A percentile compares a stretch with the other conserved stretches of the same genome.
These are phyloP conservation scores for Iphiclides podalirius DNA, from an alignment of 2,888 invertebrate genomes.

Conservation along the genomic window DNA sequence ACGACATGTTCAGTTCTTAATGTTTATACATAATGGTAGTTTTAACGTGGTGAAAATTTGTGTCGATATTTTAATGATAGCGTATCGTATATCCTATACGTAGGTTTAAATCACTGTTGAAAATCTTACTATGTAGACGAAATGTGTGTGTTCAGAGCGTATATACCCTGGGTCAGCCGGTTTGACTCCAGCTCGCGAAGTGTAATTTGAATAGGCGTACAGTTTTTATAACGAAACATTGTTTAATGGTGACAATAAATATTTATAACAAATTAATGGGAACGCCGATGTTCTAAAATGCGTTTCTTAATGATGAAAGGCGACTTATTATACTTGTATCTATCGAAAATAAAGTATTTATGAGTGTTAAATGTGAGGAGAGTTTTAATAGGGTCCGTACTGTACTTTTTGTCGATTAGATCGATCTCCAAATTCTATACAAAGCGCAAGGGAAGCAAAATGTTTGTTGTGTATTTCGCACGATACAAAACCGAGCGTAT, in stretches of 20 bases:
- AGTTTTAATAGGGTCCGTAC: no score
- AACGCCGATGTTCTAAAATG: slow-evolving; percentile 36
- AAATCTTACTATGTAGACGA: slow-evolving; percentile 39
- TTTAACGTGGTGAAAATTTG: slow-evolving; percentile 41
- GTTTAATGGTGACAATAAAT: slow-evolving; percentile 53
- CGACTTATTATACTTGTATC: not conserved
- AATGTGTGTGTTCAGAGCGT: slow-evolving; percentile 69
- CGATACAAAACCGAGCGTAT: slow-evolving; percentile 17
- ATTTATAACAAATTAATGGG: slow-evolving; percentile 43
- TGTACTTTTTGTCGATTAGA: no score
- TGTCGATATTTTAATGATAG: slow-evolving; percentile 42
- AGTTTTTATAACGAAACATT: slow-evolving; percentile 26
- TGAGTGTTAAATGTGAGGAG: slow-evolving; percentile 1
- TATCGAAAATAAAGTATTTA: slow-evolving; percentile 6
- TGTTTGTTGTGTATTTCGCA: not conserved
- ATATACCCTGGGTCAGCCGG: slow-evolving; percentile 52
- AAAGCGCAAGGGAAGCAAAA: no score
- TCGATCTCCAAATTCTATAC: no score
- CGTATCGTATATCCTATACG: slow-evolving; percentile 50
- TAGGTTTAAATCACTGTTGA: slow-evolving; percentile 59
- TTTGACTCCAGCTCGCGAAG: slow-evolving; percentile 37
- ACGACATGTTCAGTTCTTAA: slow-evolving; percentile 71
- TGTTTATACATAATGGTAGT: slow-evolving; percentile 55
- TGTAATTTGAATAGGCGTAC: slow-evolving; percentile 30
- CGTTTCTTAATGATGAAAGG: slow-evolving; percentile 26